Conservation (phyloP, 2,113 vertebrate species). For the Percina caprodes region DNA sequence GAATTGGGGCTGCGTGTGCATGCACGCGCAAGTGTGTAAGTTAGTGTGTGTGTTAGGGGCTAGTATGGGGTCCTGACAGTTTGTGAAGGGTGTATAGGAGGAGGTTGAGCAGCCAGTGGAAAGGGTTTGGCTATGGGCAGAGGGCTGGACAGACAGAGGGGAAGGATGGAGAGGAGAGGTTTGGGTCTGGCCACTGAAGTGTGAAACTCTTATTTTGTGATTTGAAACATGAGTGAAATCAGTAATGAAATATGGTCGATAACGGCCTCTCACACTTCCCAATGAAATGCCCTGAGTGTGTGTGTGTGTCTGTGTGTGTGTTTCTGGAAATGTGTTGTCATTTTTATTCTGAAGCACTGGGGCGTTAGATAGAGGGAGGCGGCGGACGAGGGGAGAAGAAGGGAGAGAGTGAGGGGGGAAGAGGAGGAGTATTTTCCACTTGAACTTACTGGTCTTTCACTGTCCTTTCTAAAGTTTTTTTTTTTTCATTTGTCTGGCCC, state of each 20-base stretch:
- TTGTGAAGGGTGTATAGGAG: slow-evolving; percentile 71
- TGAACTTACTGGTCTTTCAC: slow-evolving; percentile 82
- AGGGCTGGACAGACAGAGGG: slow-evolving; percentile 66
- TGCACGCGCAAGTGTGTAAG: slow-evolving; percentile 23
- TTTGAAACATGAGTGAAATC: slow-evolving; percentile 92
- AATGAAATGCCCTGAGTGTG: slow-evolving; percentile 65
- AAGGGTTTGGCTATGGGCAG: slow-evolving; percentile 65
- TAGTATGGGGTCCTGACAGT: slow-evolving; percentile 74
- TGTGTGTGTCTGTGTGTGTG: slow-evolving; percentile 61
- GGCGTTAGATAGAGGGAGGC: slow-evolving; percentile 84
- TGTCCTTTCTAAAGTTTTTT: slow-evolving; percentile 70
- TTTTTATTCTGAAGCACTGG: slow-evolving; percentile 88
- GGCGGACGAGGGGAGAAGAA: slow-evolving; percentile 46
- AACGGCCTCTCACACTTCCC: slow-evolving; percentile 83
- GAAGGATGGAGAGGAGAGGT: slow-evolving; percentile 74
- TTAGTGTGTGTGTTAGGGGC: slow-evolving; percentile 21
- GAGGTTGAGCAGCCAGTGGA: slow-evolving; percentile 66
- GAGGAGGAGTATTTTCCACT: slow-evolving; percentile 79
- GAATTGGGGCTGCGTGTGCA: slow-evolving; percentile 48
- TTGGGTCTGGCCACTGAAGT: slow-evolving; percentile 82
- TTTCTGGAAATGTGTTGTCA: slow-evolving; percentile 86
- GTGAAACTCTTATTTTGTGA: slow-evolving; percentile 90
- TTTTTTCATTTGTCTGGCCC: slow-evolving; percentile 80
- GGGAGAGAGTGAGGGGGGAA: slow-evolving; percentile 34
- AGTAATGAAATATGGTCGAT: slow-evolving; percentile 89